phyloP scores from a whole-genome alignment of 2,113 vertebrate genomes.

The Odocoileus hemionus region DNA sequence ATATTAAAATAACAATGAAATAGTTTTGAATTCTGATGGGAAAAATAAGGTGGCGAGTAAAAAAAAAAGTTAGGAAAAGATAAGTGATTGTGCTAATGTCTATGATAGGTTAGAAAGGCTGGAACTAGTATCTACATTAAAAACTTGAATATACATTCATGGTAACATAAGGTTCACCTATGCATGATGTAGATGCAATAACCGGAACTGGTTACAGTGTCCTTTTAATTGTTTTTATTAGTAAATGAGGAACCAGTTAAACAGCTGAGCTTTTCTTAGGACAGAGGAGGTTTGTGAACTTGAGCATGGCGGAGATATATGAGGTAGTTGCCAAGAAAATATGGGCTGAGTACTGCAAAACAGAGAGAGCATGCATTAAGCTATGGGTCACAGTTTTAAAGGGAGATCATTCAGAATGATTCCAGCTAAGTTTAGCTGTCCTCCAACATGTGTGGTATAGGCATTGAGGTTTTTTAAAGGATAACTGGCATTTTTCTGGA shows the following conservation, averaged over 20 bases:
- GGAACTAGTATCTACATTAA: neutral
- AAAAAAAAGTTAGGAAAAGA: neutral
- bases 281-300: neutral
- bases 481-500: neutral
- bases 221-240: neutral
- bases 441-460: neutral
- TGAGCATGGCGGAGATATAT: neutral
- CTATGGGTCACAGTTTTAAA: neutral
- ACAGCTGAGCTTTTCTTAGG: neutral
- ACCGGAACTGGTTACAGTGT: neutral
- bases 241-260: neutral
- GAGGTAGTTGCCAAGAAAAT: neutral
- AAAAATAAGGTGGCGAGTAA: neutral
- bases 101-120: neutral
- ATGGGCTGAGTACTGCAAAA: neutral
- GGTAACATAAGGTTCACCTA: neutral
- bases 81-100: neutral
- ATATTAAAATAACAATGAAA: neutral
- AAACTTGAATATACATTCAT: neutral
- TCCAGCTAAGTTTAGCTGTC: neutral
- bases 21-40: neutral
- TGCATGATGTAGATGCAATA: neutral
- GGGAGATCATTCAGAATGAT: neutral
- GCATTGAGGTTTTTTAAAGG: neutral
- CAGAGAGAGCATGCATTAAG: neutral